Conservation (phyloP, 1,140 invertebrate genomes). For the Cotesia vestalis region DNA sequence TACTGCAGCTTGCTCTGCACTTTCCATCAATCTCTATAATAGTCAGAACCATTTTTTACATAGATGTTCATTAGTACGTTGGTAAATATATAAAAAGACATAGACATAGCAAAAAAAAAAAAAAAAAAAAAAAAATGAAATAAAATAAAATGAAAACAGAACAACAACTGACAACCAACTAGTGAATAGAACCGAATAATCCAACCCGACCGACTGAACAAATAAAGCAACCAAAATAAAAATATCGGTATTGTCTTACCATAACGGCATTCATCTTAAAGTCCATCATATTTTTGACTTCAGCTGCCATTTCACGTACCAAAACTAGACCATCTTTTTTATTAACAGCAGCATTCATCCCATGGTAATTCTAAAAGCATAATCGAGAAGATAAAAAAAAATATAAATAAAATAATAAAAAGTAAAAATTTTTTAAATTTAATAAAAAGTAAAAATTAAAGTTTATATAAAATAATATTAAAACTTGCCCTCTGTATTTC, state of each 20-base stretch:
- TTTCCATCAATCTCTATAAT: slow-evolving; percentile 84
- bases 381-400: slow-evolving; percentile 9
- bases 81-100: neutral
- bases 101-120: neutral
- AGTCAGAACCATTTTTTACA: slow-evolving; percentile 2
- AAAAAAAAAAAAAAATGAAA: neutral
- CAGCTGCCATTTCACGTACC: slow-evolving; percentile 82
- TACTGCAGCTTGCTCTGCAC: slow-evolving; percentile 83
- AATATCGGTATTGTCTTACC: slow-evolving; percentile 68
- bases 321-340: slow-evolving; percentile 84
- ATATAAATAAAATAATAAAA: too few relatives aligned
- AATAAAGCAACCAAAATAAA: too few relatives aligned
- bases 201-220: too few relatives aligned
- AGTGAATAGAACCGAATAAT: too few relatives aligned
- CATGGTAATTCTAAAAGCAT: slow-evolving; percentile 77
- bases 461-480: slow-evolving; percentile 44
- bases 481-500: slow-evolving; percentile 83
- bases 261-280: slow-evolving; percentile 89
- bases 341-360: slow-evolving; percentile 75
- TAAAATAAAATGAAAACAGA: too few relatives aligned
- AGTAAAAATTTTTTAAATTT: neutral
- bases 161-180: too few relatives aligned
- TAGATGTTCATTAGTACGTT: neutral
- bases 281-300: slow-evolving; percentile 90
- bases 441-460: neutral